Conservation (phyloP, 2,888 invertebrate species). For the Aelia acuminata region DNA sequence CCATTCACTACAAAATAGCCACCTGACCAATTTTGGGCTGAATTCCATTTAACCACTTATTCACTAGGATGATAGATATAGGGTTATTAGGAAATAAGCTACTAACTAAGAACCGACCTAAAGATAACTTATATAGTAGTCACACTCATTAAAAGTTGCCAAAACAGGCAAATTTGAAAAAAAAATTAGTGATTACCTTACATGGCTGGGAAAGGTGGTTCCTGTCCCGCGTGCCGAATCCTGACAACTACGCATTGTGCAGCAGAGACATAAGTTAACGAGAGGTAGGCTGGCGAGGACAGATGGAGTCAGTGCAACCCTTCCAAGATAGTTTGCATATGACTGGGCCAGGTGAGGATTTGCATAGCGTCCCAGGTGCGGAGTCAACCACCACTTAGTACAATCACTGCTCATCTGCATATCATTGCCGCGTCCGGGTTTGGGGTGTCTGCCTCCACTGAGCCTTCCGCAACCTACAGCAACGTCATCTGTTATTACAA, state of each 20-base stretch:
- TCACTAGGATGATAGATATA: no score
- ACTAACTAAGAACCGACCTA: no score
- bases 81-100: no score
- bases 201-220: neutral
- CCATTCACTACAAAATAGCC: no score
- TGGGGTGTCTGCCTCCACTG: constrained; percentile 38
- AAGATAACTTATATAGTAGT: no score
- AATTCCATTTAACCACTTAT: no score
- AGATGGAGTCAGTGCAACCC: constrained; percentile 29
- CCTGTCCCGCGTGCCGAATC: neutral
- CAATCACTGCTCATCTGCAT: constrained; percentile 50
- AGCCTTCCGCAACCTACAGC: no score
- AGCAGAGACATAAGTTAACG: constrained; percentile 32
- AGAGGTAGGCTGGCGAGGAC: neutral
- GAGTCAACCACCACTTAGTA: constrained; percentile 48
- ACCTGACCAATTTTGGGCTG: no score
- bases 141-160: no score
- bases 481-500: no score
- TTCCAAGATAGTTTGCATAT: constrained; percentile 54
- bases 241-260: neutral
- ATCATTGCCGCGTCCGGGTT: neutral
- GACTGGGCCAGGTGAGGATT: constrained; percentile 54
- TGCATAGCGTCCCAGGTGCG: constrained; percentile 51
- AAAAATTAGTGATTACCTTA: no score
- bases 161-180: no score